Conservation (phyloP, 2,888 invertebrate species). For the Xylota sylvarum region DNA sequence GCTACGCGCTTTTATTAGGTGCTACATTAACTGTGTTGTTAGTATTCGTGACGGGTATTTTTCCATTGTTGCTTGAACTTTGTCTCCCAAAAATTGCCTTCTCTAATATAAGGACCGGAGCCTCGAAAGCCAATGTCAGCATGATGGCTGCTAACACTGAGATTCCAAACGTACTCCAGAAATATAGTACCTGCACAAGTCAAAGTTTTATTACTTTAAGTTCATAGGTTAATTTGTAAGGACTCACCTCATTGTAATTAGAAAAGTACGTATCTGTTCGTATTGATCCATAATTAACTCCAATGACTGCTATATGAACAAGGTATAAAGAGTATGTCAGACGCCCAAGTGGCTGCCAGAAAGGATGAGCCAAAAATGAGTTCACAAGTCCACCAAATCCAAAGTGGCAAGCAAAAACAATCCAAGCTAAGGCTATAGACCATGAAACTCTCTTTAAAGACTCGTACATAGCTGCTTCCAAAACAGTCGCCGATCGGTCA, state of each 20-base stretch:
- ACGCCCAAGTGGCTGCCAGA: slow-evolving; percentile 75
- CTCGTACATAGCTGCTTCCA: slow-evolving; percentile 74
- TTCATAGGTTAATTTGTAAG: background rate
- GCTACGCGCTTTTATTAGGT: background rate
- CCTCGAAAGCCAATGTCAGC: slow-evolving; percentile 82
- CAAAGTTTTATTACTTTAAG: background rate
- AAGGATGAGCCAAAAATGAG: slow-evolving; percentile 57
- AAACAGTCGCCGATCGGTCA: background rate
- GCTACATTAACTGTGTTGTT: background rate
- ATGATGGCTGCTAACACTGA: slow-evolving; percentile 78
- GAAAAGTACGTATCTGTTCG: slow-evolving; percentile 55
- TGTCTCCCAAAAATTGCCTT: slow-evolving; percentile 66
- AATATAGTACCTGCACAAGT: slow-evolving; percentile 44
- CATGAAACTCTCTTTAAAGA: slow-evolving; percentile 70
- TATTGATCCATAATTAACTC: slow-evolving; percentile 15
- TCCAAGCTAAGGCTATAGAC: slow-evolving; percentile 66
- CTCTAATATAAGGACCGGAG: slow-evolving; percentile 82
- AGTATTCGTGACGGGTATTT: background rate
- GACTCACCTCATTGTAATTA: slow-evolving; percentile 44
- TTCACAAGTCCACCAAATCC: slow-evolving; percentile 76
- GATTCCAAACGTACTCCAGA: slow-evolving; percentile 64
- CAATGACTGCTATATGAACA: slow-evolving; percentile 53
- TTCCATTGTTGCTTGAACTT: background rate
- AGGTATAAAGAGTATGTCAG: slow-evolving; percentile 75
- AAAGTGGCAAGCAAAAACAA: slow-evolving; percentile 76